Conservation (phyloP, 2,113 vertebrate genomes). For the Scytalopus superciliaris region DNA sequence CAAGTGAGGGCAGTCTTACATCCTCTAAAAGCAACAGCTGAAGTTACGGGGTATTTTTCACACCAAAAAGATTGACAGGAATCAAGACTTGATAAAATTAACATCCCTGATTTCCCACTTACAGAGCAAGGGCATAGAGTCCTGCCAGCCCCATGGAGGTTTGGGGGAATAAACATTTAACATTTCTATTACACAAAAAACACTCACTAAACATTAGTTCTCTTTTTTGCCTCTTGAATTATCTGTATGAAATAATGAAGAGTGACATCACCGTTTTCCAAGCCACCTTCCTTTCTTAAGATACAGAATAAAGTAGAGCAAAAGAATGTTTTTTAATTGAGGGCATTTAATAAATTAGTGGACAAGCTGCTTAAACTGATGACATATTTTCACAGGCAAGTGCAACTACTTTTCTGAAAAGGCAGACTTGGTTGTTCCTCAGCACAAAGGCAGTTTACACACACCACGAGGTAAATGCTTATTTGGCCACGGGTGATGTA, state of each 20-base stretch:
- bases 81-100: not conserved
- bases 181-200: not conserved
- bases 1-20: not conserved
- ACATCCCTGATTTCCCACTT: not conserved
- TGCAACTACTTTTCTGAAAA: slow-evolving; percentile 8
- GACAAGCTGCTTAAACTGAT: not conserved
- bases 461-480: not conserved
- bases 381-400: not conserved
- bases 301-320: not conserved
- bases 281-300: not conserved
- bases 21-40: not conserved
- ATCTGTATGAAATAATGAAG: not conserved
- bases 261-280: not conserved
- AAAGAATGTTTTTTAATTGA: not conserved
- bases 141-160: not conserved
- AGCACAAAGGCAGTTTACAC: not conserved
- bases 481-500: not conserved
- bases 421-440: slow-evolving; percentile 3
- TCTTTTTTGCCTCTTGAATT: not conserved
- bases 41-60: not conserved
- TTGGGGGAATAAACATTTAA: not conserved
- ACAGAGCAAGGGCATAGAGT: not conserved
- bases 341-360: slow-evolving; percentile 15
- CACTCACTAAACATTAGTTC: not conserved
- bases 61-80: not conserved